Base-by-base conservation (phyloP, 1,140 invertebrate genomes). In the Heliconius hermathena region DNA sequence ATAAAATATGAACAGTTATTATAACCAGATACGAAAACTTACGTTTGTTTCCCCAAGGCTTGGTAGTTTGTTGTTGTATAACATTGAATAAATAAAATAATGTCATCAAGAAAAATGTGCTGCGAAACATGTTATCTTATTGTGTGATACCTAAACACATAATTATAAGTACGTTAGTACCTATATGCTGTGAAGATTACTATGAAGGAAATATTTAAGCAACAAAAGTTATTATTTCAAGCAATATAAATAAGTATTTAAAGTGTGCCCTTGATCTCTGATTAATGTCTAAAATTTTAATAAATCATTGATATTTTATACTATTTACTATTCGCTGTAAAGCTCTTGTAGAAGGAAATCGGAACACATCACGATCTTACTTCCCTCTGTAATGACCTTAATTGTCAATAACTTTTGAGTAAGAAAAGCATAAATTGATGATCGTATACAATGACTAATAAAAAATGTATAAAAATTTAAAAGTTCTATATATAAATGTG, bases 11-110 rank as follows among this genome's bases (percentile, higher is more conserved):
- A 41, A 8, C 22, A 38, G n/a, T 13, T 16, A 46, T 16, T 46
- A 60, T 36, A 29, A 16, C 26, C 2, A 52, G 3, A 6, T 77
- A 85, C 8, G 49, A 20, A 52, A 52, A 52, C 90, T 90, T 83
- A 91, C 90, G 90, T 84, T 72, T 87, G 18, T 87, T 76, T 29
- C 78, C 76, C 87, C 89, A 90, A 52, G 79, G 74, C 52, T 72
- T 83, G 18, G 80, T 60, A 78, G 83, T 85, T 66, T 90, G 81
- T 72, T 83, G 41, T 18, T 86, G 66, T 22, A 83, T 49, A n/a
- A 78, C 66, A 76, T 90, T 84, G 52, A 85, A 84, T 54, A 88
- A 73, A 46, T 86, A 73, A 20, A 89, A 36, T 13, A 89, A 26
- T 79, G 77, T 77, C 29, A 90, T 29, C 84, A 86, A 87, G n/a